These are phyloP conservation scores for Tolmerus cingulatus DNA, from an alignment of 2,888 invertebrate species.

Conservation along the genomic window DNA sequence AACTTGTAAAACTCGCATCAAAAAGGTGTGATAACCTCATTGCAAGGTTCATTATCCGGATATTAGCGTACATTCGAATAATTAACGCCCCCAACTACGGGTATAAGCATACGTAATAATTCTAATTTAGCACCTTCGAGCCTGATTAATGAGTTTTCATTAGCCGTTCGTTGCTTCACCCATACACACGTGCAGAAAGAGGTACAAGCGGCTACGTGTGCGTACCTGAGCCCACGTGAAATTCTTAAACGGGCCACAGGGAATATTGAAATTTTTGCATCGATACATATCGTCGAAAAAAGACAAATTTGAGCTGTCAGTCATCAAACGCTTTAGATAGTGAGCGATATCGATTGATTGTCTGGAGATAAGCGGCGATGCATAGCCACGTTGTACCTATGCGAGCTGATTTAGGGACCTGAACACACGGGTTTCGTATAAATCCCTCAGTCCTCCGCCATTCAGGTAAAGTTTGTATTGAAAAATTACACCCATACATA, in stretches of 20 bases:
- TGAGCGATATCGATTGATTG: constrained; percentile 26
- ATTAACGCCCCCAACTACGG: background rate
- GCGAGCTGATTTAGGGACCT: background rate
- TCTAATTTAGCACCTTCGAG: background rate
- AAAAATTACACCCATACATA: background rate
- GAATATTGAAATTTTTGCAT: background rate
- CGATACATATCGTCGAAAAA: background rate
- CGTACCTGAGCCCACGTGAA: background rate
- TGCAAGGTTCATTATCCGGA: background rate
- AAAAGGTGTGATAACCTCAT: background rate
- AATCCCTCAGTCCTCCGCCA: background rate
- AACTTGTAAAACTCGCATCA: background rate
- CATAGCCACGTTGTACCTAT: background rate
- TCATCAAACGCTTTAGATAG: constrained; percentile 37
- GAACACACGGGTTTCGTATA: background rate
- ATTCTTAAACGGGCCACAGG: background rate
- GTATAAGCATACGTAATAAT: background rate
- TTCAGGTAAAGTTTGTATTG: background rate
- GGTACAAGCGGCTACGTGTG: background rate
- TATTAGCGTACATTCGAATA: background rate
- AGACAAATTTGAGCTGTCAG: constrained; percentile 32
- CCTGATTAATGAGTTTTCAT: constrained; percentile 21
- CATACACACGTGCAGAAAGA: background rate
- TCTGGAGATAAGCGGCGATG: background rate
- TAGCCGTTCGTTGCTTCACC: background rate